Conservation (phyloP, 2,888 invertebrate genomes). For the Salpingus planirostris region DNA sequence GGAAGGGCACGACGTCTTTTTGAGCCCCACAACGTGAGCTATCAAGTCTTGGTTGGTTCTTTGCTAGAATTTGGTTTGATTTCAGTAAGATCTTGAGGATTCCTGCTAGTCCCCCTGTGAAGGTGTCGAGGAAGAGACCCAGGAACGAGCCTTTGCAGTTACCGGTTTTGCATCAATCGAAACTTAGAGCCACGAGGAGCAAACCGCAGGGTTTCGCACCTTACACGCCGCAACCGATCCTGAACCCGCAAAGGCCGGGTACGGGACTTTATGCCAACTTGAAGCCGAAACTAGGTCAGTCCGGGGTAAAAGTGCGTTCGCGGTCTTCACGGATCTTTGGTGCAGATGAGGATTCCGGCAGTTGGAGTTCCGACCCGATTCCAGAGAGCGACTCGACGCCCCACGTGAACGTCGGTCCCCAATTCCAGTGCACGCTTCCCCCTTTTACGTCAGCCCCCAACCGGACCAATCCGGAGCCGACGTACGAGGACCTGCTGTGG, state of each 20-base stretch:
- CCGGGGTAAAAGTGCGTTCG: no score
- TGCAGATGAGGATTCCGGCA: constrained; percentile 31
- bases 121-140: constrained; percentile 55
- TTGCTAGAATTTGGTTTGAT: constrained; percentile 1
- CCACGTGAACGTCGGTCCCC: constrained; percentile 78
- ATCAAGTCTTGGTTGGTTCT: constrained; percentile 6
- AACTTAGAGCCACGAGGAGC: constrained; percentile 44
- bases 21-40: constrained; percentile 56
- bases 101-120: constrained; percentile 53
- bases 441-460: constrained; percentile 37
- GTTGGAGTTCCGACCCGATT: constrained; percentile 35
- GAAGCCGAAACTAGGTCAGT: constrained; percentile 22
- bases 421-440: constrained; percentile 80
- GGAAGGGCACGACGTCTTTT: constrained; percentile 58
- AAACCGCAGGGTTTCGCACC: constrained; percentile 47
- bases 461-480: constrained; percentile 47
- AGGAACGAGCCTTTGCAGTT: constrained; percentile 52
- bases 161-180: constrained; percentile 43
- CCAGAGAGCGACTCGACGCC: constrained; percentile 52
- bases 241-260: constrained; percentile 85
- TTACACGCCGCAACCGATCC: constrained; percentile 90
- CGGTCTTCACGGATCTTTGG: constrained; percentile 10
- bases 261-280: constrained; percentile 63
- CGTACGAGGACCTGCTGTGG: constrained; percentile 71
- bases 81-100: constrained; percentile 42